Base-by-base conservation (phyloP, 2,113 vertebrate genomes). In the Panthera uncia region DNA sequence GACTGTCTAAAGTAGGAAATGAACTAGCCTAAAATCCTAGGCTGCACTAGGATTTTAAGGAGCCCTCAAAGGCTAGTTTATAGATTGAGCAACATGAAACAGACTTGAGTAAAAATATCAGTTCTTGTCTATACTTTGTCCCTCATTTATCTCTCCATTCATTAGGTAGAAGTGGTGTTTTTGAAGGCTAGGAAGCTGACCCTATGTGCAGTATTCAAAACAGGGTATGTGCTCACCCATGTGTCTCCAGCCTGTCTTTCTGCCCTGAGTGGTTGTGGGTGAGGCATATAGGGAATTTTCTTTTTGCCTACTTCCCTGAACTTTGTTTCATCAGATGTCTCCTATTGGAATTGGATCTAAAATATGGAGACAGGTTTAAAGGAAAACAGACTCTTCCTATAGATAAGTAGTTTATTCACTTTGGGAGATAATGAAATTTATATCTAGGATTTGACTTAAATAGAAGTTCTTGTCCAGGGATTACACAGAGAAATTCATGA, bases 401-500 rank as follows among this genome's bases (percentile, higher is more conserved):
- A 89, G 57, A 68, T 50, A 73, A 94, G 16, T 78, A 31, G 23
- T 66, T 95, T 89, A 80, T 68, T 96, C 16, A 79, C 19, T 6
- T 90, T 63, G 50, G 95, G 90, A 80, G 31, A 31, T 83, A 69
- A 76, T 9, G 8, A 38, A 73, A 68, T 55, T 66, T 92, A 29
- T 76, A 45, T 63, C 29, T 90, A 90, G 45, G 7, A 78, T 89
- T 90, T 93, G 52, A n/a, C 21, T 73, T 81, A 55, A 11, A 31
- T 18, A 16, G 65, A 86, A 68, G 2, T 90, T 87, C 61, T 63
- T 55, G 3, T 76, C 61, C 7, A 48, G 27, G 57, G 5, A 15
- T 88, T 86, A 45, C 36, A 36, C 89, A 65, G 25, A 81, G 33
- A 89, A 96, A 78, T 57, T 91, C 18, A 50, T 65, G 89, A 29